These are phyloP conservation scores for Trichopria drosophilae DNA, from an alignment of 2,888 invertebrate species.

Conservation along the genomic window DNA sequence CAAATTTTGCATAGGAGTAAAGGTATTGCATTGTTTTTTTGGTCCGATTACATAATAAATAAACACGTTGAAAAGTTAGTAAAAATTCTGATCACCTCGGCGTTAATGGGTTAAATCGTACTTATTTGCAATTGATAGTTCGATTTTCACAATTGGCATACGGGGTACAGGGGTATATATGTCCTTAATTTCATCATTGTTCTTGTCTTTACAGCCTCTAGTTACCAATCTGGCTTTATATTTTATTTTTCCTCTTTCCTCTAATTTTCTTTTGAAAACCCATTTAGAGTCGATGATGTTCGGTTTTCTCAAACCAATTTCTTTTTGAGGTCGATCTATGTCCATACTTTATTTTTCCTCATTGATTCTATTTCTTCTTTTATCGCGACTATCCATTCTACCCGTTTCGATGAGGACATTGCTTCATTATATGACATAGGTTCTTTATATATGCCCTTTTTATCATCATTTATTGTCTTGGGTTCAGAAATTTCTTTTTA, in stretches of 20 bases:
- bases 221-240: conserved; percentile 28
- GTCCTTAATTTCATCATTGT: conserved; percentile 21
- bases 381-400: conserved; percentile 20
- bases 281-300: conserved; percentile 31
- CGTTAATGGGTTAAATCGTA: too few species aligned
- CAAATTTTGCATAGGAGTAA: too few species aligned
- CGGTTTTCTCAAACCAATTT: conserved; percentile 14
- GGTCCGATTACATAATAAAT: too few species aligned
- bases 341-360: conserved; percentile 29
- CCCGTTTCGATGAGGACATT: conserved; percentile 17
- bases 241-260: conserved; percentile 1
- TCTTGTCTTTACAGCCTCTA: conserved; percentile 27
- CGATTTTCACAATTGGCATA: too few species aligned
- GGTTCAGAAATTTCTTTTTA: background rate
- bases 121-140: too few species aligned
- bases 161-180: conserved; percentile 30
- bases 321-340: conserved; percentile 11
- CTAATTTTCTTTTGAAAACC: conserved; percentile 28
- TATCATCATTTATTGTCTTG: background rate
- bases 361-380: conserved; percentile 28
- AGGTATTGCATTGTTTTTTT: too few species aligned
- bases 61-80: too few species aligned
- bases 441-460: conserved; percentile 16
- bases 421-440: conserved; percentile 23
- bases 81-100: too few species aligned